phyloP scores from a whole-genome alignment of 2,888 invertebrate genomes.

The Pantelozetes paolii region DNA sequence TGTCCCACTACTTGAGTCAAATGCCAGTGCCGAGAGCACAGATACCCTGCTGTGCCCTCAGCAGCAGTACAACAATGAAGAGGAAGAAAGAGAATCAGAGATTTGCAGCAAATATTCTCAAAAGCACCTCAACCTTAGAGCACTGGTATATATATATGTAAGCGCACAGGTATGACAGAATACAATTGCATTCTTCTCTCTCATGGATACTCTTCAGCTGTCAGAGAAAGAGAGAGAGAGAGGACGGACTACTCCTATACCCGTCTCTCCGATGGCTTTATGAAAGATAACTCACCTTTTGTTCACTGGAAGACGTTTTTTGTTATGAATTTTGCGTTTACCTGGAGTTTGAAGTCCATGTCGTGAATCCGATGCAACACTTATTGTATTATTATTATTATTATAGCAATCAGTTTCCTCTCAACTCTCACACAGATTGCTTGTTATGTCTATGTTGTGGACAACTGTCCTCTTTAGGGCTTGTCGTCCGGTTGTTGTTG shows the following conservation, averaged over 20 bases:
- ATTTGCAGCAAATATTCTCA: not conserved
- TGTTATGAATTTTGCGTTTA: constrained; percentile 17
- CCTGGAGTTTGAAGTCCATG: not conserved
- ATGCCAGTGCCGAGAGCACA: constrained; percentile 7
- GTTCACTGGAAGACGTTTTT: constrained; percentile 6
- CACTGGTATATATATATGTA: too few species aligned
- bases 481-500: not conserved
- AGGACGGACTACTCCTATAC: too few species aligned
- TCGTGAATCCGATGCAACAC: not conserved
- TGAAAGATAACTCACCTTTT: constrained; percentile 16
- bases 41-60: constrained; percentile 7
- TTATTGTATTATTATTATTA: not conserved
- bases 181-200: not conserved
- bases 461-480: too few species aligned
- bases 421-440: not conserved
- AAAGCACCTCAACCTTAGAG: not conserved
- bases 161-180: not conserved
- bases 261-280: not conserved
- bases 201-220: constrained; percentile 16
- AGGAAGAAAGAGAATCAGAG: too few species aligned
- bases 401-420: not conserved
- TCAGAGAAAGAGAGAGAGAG: too few species aligned
- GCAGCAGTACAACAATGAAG: not conserved
- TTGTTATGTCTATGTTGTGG: too few species aligned
- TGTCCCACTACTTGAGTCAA: constrained; percentile 16